Evolutionary conservation across 2,888 invertebrate genomes (phyloP).

Genomic region (Arenicola marina): DNA sequence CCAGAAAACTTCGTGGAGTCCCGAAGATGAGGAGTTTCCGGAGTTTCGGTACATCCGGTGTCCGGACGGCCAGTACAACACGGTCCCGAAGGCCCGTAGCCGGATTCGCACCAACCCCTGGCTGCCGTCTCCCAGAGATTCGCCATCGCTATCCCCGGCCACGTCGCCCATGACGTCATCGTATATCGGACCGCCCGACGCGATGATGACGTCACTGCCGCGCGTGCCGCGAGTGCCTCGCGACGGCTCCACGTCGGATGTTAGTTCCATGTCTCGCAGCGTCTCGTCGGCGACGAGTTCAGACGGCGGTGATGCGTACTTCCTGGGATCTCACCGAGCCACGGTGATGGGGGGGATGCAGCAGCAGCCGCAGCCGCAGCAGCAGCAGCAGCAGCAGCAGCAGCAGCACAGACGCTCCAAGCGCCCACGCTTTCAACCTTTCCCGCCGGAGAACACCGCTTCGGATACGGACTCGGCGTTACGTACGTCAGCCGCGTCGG

Average conservation of each 20-base stretch:
- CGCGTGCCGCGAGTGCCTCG: background rate
- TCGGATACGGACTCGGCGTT: too few species aligned
- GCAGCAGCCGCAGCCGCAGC: too few species aligned
- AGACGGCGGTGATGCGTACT: background rate
- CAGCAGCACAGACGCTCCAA: too few species aligned
- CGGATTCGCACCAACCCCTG: slow-evolving; percentile 26
- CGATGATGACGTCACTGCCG: slow-evolving; percentile 1
- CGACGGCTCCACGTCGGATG: background rate
- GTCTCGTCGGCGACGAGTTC: background rate
- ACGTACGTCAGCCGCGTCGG: too few species aligned
- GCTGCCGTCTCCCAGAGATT: slow-evolving; percentile 16
- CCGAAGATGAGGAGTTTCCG: background rate
- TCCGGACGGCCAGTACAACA: slow-evolving; percentile 15
- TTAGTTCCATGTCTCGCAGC: background rate
- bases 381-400: too few species aligned
- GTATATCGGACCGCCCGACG: background rate
- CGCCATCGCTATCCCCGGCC: slow-evolving; percentile 13
- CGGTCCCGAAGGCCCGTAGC: slow-evolving; percentile 15
- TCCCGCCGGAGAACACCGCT: too few species aligned
- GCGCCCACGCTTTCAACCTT: too few species aligned
- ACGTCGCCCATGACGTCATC: slow-evolving; percentile 11
- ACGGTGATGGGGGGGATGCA: too few species aligned
- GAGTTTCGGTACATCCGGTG: background rate
- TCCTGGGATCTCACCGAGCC: too few species aligned
- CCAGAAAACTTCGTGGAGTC: too few species aligned